Evolutionary conservation across 2,113 vertebrate genomes (phyloP), one percentile per base, ranked within the genome.

Genomic region (Rhynchomys soricoides): DNA sequence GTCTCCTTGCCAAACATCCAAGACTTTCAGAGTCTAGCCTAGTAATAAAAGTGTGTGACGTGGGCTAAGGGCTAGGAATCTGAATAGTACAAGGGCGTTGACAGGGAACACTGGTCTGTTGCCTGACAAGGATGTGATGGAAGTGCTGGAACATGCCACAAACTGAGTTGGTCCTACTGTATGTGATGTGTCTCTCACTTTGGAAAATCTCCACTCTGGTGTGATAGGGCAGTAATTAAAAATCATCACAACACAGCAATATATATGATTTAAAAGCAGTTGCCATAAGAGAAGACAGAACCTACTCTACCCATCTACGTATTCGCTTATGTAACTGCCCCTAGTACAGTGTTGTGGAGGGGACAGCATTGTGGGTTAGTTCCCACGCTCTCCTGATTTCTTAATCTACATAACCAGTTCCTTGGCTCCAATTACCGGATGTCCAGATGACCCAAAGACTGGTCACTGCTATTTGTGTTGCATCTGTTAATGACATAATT

Each of bases 121-220:
- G 31, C 8, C 0, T 22, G 37, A 1, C n/a, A 22, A 3, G 0
- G 1, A 3, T 5, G 4, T 26, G 21, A 3, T 7, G 26, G 7
- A 43, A 29, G 15, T 24, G 45, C 29, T 6, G 2, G 68, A 12
- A 57, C 31, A 17, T 6, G 34, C 26, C 10, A 10, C 21, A 7
- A 2, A 40, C 73, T 5, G 68, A 34, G 31, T 10, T 4, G 74
- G 7, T n/a, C 21, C 94, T 57, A 1, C 34, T 52, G 24, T 31
- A 22, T 66, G 7, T 59, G 48, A 43, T 45, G 62, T 34, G 16
- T 13, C 29, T 37, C 8, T 22, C 79, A 34, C 50, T 59, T 79
- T 89, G 79, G 88, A 89, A 91, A 86, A 59, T n/a, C 12, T 77
- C 34, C 26, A 26, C 2, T 81, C 43, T 82, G 70, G 26, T 57